These are phyloP conservation scores for Spongilla lacustris DNA, from an alignment of 37 sponge, comb jelly and placozoan genomes.

Conservation along the genomic window DNA sequence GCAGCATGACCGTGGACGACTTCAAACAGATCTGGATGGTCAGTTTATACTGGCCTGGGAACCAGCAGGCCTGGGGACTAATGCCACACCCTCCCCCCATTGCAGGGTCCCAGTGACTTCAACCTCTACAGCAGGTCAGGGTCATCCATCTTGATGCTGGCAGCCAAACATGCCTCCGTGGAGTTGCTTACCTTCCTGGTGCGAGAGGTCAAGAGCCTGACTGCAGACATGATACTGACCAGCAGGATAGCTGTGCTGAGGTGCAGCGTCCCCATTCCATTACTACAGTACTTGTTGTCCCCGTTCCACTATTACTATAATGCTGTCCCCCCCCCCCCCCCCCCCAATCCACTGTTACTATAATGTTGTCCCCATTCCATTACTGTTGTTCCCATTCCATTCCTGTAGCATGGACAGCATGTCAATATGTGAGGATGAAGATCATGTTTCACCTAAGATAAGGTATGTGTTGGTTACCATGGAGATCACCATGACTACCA, in stretches of 20 bases:
- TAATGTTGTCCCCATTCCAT: not conserved
- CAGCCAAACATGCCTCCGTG: conserved; percentile 42
- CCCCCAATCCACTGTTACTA: too few species aligned
- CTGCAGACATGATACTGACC: conserved; percentile 1
- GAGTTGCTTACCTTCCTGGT: conserved; percentile 66
- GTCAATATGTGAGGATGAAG: not conserved
- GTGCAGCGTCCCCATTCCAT: too few species aligned
- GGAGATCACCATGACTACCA: too few species aligned
- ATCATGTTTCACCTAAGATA: too few species aligned
- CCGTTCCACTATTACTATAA: not conserved
- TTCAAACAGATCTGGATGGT: not conserved
- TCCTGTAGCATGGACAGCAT: not conserved
- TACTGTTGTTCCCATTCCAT: not conserved
- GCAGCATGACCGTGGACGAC: not conserved
- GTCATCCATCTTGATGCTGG: conserved; percentile 67
- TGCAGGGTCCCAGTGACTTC: conserved; percentile 70
- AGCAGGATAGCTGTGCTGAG: not conserved
- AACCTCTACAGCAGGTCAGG: conserved; percentile 45
- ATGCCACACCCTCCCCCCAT: not conserved
- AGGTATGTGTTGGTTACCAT: too few species aligned
- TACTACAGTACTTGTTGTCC: too few species aligned
- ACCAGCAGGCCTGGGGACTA: not conserved
- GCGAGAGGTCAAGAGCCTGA: conserved; percentile 3
- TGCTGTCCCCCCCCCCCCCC: too few species aligned
- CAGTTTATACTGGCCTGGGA: not conserved